Evolutionary conservation across 2,797 vertebrate genomes (phyloP), one percentile per base, ranked within the genome.

Genomic region (Leontopithecus rosalia): DNA sequence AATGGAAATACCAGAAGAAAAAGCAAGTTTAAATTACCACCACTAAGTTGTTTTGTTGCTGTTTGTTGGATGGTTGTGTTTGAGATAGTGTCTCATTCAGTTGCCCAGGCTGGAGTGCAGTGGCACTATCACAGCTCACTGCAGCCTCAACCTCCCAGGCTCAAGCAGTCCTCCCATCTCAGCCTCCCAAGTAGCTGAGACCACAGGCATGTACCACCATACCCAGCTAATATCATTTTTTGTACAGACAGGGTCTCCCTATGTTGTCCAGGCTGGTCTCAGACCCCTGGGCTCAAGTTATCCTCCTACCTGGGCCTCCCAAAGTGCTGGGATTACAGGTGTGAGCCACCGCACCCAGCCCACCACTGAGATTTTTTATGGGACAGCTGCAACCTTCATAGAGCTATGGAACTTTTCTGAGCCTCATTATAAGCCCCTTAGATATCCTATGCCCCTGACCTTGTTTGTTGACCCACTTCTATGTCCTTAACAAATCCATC

Each of bases 1-100:
- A 94, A 28, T 97, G 85, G 91, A 96, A 93, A 52, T 55, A 61
- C 36, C 50, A 48, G 70, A 36, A 77, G 57, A 14, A 76, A 52
- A 64, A 36, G 48, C 73, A 89, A 67, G 43, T 80, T 85, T 73
- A 82, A 95, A 80, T 95, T 88, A 70, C 86, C 39, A 80, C 55
- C 28, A 4, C 58, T 76, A 43, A 86, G 19, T 43, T 82, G 81
- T 84, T 88, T 88, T 75, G 61, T 67, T 67, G 61, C 33, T n/a
- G 33, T 67, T 19, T 33, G 33, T 67, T 64, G 61, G 30, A 7
- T 67, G 15, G 15, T 17, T 64, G 30, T 33, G 33, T 64, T 67
- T 67, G 61, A 67, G 33, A 67, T 4, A 67, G 61, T 33, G 33
- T 67, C 15, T n/a, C 33, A n/a, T 30, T 64, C 61, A 14, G 30